These are phyloP conservation scores for Drosophila nr. perissopoda DNA, from an alignment of 2,888 invertebrate genomes.

Conservation along the genomic window DNA sequence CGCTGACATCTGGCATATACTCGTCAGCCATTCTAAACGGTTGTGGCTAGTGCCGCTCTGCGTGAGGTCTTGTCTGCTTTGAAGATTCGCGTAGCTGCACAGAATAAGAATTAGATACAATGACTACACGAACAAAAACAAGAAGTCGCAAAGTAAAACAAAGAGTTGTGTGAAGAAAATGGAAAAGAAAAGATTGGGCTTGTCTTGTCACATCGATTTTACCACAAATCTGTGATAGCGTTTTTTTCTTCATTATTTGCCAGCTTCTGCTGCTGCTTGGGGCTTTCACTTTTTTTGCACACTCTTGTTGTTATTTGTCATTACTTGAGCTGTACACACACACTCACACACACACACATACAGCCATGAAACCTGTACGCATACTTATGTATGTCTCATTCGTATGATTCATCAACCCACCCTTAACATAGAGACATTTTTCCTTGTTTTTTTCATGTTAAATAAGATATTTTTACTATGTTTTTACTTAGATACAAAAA, in stretches of 20 bases:
- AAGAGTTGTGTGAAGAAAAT: constrained; percentile 5
- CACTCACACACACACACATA: constrained; percentile 13
- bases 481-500: neutral
- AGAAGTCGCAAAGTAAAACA: neutral
- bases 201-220: constrained; percentile 44
- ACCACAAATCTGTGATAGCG: constrained; percentile 31
- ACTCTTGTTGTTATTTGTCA: constrained; percentile 71
- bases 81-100: constrained; percentile 52
- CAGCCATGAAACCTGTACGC: constrained; percentile 20
- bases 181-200: neutral
- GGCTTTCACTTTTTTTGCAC: constrained; percentile 38
- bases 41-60: constrained; percentile 55
- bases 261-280: constrained; percentile 31
- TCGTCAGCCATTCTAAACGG: constrained; percentile 83
- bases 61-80: constrained; percentile 24
- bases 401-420: constrained; percentile 69
- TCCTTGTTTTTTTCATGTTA: constrained; percentile 4
- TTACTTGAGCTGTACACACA: constrained; percentile 45
- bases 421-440: constrained; percentile 39
- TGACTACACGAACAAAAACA: constrained; percentile 4
- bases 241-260: constrained; percentile 19
- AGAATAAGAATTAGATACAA: constrained; percentile 62
- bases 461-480: neutral
- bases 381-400: constrained; percentile 36
- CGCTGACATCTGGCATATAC: constrained; percentile 82